These are phyloP conservation scores for Oplegnathus fasciatus DNA, from an alignment of 2,113 vertebrate genomes.

Conservation along the genomic window DNA sequence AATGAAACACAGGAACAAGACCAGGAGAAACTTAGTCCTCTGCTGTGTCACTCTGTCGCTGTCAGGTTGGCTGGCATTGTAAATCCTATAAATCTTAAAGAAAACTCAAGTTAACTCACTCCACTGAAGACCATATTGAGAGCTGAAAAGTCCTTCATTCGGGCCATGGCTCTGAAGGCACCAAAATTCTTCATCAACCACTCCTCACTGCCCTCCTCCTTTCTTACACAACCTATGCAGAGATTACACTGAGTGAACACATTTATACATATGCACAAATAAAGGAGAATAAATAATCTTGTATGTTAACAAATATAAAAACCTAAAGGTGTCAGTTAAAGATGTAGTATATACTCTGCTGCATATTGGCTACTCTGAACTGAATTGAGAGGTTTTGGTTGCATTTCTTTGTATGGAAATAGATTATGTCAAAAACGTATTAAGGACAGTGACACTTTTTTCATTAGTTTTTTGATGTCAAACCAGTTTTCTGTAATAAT, in stretches of 20 bases:
- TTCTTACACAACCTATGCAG: slow-evolving; percentile 76
- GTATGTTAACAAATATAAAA: not conserved
- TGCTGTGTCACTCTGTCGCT: not conserved
- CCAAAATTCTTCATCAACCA: slow-evolving; percentile 87
- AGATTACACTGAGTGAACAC: not conserved
- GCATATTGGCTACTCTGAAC: too few species aligned
- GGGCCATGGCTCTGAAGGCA: slow-evolving; percentile 76
- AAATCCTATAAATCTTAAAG: not conserved
- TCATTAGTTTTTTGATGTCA: too few species aligned
- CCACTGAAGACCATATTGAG: slow-evolving; percentile 83
- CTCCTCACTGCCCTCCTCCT: slow-evolving; percentile 68
- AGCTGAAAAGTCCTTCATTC: slow-evolving; percentile 77
- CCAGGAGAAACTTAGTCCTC: not conserved
- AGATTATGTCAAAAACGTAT: too few species aligned
- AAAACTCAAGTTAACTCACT: slow-evolving; percentile 70
- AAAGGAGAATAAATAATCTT: not conserved
- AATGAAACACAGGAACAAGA: not conserved
- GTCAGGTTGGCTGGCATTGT: not conserved
- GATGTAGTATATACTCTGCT: not conserved
- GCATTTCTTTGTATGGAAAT: too few species aligned
- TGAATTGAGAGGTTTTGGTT: too few species aligned
- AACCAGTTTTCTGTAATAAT: too few species aligned
- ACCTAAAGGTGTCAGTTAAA: not conserved
- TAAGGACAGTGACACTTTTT: too few species aligned
- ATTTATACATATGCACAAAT: not conserved